phyloP scores from a whole-genome alignment of 2,888 invertebrate genomes.

The Alloplasta piceator region DNA sequence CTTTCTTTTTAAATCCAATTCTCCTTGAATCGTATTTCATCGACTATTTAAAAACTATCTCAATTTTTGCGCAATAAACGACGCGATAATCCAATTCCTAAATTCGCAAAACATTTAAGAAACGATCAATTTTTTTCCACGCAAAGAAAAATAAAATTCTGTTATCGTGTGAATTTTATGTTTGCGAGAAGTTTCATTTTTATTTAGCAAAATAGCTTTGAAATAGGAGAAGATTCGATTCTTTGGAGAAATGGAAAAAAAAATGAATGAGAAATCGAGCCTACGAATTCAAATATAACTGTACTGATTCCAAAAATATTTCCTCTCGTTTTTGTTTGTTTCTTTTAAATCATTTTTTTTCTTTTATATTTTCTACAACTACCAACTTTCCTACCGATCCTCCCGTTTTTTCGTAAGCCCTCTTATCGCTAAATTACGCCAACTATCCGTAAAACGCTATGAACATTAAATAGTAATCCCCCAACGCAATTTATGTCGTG shows the following conservation, averaged over 20 bases:
- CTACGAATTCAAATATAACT: slow-evolving; percentile 70
- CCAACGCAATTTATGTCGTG: slow-evolving; percentile 28
- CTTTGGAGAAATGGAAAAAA: slow-evolving; percentile 30
- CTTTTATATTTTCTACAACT: slow-evolving; percentile 43
- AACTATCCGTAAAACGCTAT: slow-evolving; percentile 52
- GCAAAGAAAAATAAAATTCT: neutral
- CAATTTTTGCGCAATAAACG: slow-evolving; percentile 17
- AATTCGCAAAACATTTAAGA: neutral
- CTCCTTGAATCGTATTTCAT: slow-evolving; percentile 28
- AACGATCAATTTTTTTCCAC: neutral
- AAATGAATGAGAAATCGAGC: slow-evolving; percentile 43
- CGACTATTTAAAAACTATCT: slow-evolving; percentile 30
- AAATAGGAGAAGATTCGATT: slow-evolving; percentile 37
- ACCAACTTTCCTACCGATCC: slow-evolving; percentile 18
- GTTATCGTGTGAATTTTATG: no score
- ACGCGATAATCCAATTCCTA: slow-evolving; percentile 1
- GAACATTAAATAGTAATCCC: slow-evolving; percentile 38
- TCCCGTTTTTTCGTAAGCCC: neutral
- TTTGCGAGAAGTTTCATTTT: no score
- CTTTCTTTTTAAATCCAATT: slow-evolving; percentile 23
- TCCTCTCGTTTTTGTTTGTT: slow-evolving; percentile 71
- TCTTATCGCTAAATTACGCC: slow-evolving; percentile 37
- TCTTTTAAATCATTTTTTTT: slow-evolving; percentile 16
- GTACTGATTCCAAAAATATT: slow-evolving; percentile 80
- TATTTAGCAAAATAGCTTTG: slow-evolving; percentile 29